Base-by-base conservation (phyloP, 2,113 vertebrate species). In the Phrynosoma blainvillii region DNA sequence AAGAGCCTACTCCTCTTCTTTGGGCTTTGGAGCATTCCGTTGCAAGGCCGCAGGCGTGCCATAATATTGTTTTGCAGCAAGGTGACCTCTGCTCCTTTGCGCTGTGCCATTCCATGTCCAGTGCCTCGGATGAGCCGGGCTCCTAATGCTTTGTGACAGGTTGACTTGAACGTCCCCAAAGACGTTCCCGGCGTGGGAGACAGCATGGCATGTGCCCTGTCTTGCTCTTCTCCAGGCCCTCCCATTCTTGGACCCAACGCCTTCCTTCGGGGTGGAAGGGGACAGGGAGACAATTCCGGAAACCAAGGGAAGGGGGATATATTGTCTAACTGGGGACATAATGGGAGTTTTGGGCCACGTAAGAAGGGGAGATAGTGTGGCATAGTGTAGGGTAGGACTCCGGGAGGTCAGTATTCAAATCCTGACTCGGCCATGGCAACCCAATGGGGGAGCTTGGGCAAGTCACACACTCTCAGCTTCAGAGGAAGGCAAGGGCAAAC, bases 61-160 rank as follows among this genome's bases (percentile, higher is more conserved):
- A 0, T 36, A 83, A 71, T 54, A 40, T n/a, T 85, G 0, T 88
- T 87, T 84, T 25, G 30, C 81, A 87, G 88, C 91, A 90, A 90
- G 93, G 84, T 94, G 92, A 89, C 75, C 92, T 68, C 87, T 91
- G 93, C 91, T 90, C 89, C 85, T 87, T 79, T 66, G 76, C 0
- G 16, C 92, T 81, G 86, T 71, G 91, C 92, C 79, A 21, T 9
- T 47, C 83, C 79, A 71, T 82, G 94, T 86, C 93, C 75, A 0
- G 74, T 79, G 0, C 0, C 79, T 62, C 62, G 2, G 12, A 83
- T 0, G 52, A 79, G 56, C 14, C 0, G 0, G 54, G 16, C 13
- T 10, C 42, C 25, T 89, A 93, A 92, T 0, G 0, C 0, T 0
- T 36, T 85, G 42, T 59, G 89, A 92, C 93, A 92, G 86, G 25